Evolutionary conservation across 2,113 vertebrate genomes (phyloP).

Genomic region (Pygathrix nemaeus): DNA sequence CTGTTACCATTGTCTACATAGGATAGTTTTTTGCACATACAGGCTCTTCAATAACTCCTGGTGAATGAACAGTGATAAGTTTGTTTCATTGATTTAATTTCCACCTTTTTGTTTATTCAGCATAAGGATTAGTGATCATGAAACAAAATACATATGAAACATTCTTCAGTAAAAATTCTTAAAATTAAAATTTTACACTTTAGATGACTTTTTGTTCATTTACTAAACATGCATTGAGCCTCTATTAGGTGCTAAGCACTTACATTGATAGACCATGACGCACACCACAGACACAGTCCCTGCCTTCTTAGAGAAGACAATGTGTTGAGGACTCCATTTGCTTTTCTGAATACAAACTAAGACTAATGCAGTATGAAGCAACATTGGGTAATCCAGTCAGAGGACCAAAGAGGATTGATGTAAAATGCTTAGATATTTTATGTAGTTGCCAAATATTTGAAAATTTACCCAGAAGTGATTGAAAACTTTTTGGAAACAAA

Average conservation of each 20-base stretch:
- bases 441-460: background rate
- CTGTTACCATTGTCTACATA: background rate
- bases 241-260: background rate
- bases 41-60: background rate
- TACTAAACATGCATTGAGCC: background rate
- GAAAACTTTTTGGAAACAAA: background rate
- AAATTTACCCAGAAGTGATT: background rate
- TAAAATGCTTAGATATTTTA: background rate
- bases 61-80: background rate
- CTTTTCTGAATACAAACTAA: background rate
- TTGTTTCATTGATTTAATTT: background rate
- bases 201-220: background rate
- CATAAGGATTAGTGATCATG: background rate
- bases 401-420: background rate
- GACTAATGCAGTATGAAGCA: background rate
- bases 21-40: background rate
- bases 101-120: background rate
- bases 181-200: background rate
- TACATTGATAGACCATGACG: background rate
- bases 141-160: background rate
- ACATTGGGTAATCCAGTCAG: background rate
- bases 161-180: background rate
- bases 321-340: background rate
- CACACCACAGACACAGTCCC: accelerated
- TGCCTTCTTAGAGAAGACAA: background rate